A percentile compares a stretch with the other conserved stretches of the same genome.
Evolutionary conservation across 2,797 vertebrate genomes (phyloP).

Genomic region (Lithobates sylvaticus): DNA sequence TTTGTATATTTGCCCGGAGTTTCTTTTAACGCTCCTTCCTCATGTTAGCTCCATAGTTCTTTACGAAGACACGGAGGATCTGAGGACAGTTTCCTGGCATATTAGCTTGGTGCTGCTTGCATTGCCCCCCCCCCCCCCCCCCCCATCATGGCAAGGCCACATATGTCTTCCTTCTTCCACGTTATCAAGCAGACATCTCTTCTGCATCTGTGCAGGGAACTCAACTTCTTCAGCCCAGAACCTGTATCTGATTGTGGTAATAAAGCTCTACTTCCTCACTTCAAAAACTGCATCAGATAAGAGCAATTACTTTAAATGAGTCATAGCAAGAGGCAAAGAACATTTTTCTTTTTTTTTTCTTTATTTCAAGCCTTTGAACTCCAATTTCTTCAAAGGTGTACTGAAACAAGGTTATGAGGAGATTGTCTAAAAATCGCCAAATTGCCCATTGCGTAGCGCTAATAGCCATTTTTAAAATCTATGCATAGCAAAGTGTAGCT

Average conservation of each 20-base stretch:
- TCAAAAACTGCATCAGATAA: constrained; percentile 86
- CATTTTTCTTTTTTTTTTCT: constrained; percentile 65
- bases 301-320: constrained; percentile 91
- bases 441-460: constrained; percentile 80
- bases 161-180: constrained; percentile 83
- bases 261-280: constrained; percentile 85
- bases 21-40: background rate
- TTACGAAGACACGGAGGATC: background rate
- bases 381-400: constrained; percentile 85
- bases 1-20: background rate
- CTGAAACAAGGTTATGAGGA: constrained; percentile 78
- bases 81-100: constrained; percentile 15
- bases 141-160: constrained; percentile 77
- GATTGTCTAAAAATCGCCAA: constrained; percentile 80
- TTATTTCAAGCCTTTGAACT: constrained; percentile 83
- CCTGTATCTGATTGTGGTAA: constrained; percentile 89
- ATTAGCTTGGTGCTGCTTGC: constrained; percentile 2
- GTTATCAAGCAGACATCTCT: constrained; percentile 84
- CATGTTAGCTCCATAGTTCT: background rate
- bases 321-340: constrained; percentile 79
- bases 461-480: constrained; percentile 66
- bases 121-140: constrained; percentile 69
- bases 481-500: constrained; percentile 7
- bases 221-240: constrained; percentile 83
- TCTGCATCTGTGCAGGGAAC: constrained; percentile 82